Percentiles rank a stretch among this genome's conserved stretches.
These are phyloP conservation scores for Desmodus rotundus DNA, from an alignment of 2,113 vertebrate species.

Conservation along the genomic window DNA sequence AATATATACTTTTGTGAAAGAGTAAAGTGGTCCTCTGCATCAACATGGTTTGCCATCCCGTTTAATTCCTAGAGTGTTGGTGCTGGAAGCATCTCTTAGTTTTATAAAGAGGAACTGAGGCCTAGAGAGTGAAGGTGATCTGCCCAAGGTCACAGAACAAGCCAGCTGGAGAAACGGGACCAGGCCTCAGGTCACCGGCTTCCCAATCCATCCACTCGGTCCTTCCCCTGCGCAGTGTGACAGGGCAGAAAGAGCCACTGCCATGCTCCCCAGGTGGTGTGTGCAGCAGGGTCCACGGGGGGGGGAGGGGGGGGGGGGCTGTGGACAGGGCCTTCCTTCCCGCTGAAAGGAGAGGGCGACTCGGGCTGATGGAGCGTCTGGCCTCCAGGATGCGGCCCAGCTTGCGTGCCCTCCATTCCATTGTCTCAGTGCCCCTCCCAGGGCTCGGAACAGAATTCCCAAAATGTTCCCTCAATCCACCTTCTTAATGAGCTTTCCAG, in stretches of 20 bases:
- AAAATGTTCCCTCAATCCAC: neutral
- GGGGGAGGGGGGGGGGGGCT: no score
- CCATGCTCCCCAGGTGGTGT: fast-evolving
- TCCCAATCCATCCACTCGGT: no score
- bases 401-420: fast-evolving
- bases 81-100: neutral
- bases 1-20: neutral
- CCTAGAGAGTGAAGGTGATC: neutral
- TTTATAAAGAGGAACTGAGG: neutral
- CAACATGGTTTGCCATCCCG: neutral
- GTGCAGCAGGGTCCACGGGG: no score
- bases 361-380: neutral
- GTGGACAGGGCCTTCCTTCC: neutral
- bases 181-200: neutral
- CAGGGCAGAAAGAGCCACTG: neutral
- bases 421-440: neutral
- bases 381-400: neutral
- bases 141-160: neutral
- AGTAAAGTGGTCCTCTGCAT: neutral
- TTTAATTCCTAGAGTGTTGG: neutral
- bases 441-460: neutral
- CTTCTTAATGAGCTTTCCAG: neutral
- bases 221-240: no score
- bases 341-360: neutral
- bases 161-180: neutral